Evolutionary conservation across 1,140 invertebrate genomes (phyloP).

Genomic region (Drosophila tani): DNA sequence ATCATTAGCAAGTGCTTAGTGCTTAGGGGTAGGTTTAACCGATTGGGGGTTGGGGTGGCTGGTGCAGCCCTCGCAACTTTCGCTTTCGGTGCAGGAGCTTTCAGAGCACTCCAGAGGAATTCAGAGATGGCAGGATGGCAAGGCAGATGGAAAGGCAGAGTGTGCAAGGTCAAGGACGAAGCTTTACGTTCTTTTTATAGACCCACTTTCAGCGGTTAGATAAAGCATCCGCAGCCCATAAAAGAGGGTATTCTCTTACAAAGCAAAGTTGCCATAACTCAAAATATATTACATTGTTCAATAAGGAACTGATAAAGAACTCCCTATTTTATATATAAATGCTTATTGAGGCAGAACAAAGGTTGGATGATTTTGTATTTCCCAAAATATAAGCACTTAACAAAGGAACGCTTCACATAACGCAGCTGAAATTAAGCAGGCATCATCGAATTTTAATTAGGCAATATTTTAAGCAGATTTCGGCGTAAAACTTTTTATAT

Average conservation of each 20-base stretch:
- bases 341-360: neutral
- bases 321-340: neutral
- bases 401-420: too few relatives aligned
- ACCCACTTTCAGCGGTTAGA: constrained; percentile 60
- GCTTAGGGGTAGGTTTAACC: neutral
- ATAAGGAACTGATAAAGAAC: too few relatives aligned
- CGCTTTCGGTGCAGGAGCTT: constrained; percentile 43
- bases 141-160: constrained; percentile 23
- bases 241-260: neutral
- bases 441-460: neutral
- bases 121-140: constrained; percentile 18
- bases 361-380: too few relatives aligned
- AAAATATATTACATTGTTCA: too few relatives aligned
- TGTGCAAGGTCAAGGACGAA: constrained; percentile 81
- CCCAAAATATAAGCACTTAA: neutral
- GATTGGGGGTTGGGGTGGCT: neutral
- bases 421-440: neutral
- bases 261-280: too few relatives aligned
- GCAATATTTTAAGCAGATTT: too few relatives aligned
- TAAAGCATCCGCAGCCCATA: constrained; percentile 66
- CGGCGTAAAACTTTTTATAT: neutral
- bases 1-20: constrained; percentile 13
- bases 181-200: constrained; percentile 49
- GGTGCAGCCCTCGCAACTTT: constrained; percentile 28
- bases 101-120: constrained; percentile 24